Evolutionary conservation across 2,113 vertebrate genomes (phyloP), one percentile per base, ranked within the genome.

Genomic region (Acrocephalus arundinaceus): DNA sequence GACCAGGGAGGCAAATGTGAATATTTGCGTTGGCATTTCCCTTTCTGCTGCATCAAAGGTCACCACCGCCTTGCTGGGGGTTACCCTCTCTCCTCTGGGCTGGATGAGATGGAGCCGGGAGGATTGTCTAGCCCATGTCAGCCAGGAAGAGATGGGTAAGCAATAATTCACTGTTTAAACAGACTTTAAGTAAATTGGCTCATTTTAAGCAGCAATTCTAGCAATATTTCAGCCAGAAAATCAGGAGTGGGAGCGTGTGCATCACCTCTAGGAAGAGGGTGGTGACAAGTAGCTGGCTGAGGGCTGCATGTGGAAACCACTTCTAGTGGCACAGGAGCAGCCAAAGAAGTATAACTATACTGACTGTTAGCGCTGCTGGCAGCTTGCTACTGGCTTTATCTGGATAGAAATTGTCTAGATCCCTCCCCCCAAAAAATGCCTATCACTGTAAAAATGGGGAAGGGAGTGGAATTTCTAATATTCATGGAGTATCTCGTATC

Each of bases 261-360:
- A 37, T 89, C 83, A 93, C 91, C 95, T 93, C 93, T 84, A 89
- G 68, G 68, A 97, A 95, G 89, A 94, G 91, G 30, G 89, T 95
- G 96, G 91, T 97, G 96, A 96, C 95, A 95, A 95, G 91, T 39
- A 89, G 86, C 89, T 96, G 96, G 94, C 95, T 83, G 72, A 94
- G 51, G 67, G 21, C 55, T 92, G 30, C 52, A 1, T 74, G 45
- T 75, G 93, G 86, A 92, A 97, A 93, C 68, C 68, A 57, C 59
- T 86, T 74, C 83, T 74, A 51, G 89, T 75, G 93, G 95, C 70
- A 91, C 48, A n/a, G 70, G 68, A 84, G 83, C 59, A 86, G 76
- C 85, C 84, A 86, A 85, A 75, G 84, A 52, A 88, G 57, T 51
- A 48, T 80, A 59, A 80, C 72, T 93, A 8, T 39, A 15, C 13